Evolutionary conservation across 2,797 vertebrate genomes (phyloP).

Genomic region (Xyrichtys novacula): DNA sequence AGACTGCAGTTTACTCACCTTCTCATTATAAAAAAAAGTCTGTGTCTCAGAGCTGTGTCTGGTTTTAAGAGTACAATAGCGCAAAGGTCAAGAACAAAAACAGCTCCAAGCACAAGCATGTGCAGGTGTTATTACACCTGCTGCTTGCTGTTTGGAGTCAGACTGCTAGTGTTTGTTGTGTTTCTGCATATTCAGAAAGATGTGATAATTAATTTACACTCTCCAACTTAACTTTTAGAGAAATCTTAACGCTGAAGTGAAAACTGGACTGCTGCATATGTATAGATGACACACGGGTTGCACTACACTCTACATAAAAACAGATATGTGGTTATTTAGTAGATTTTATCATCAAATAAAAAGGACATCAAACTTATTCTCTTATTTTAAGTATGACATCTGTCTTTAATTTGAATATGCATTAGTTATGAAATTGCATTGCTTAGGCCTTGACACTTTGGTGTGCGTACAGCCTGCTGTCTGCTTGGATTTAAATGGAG

Average conservation of each 20-base stretch:
- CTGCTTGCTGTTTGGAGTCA: conserved; percentile 10
- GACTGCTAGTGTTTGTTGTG: not conserved
- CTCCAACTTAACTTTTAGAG: too few species aligned
- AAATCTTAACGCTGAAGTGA: not conserved
- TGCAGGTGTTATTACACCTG: conserved; percentile 26
- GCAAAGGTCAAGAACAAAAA: conserved; percentile 55
- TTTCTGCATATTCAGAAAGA: not conserved
- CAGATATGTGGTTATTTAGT: not conserved
- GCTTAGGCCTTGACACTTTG: not conserved
- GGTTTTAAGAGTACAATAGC: conserved; percentile 23
- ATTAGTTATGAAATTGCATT: not conserved
- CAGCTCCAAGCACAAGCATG: conserved; percentile 8
- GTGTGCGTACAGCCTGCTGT: not conserved
- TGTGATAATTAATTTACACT: not conserved
- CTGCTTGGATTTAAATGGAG: not conserved
- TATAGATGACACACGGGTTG: not conserved
- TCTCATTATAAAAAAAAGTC: conserved; percentile 40
- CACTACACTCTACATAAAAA: not conserved
- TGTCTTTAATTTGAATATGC: not conserved
- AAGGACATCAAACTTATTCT: too few species aligned
- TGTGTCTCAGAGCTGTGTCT: conserved; percentile 37
- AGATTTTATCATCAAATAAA: not conserved
- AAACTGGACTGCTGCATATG: not conserved
- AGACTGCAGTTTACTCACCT: conserved; percentile 12
- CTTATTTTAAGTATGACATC: not conserved